Percentiles rank a stretch among this genome's conserved stretches.
Conservation (phyloP, 2,888 invertebrate genomes). For the Drosophila neonasuta region DNA sequence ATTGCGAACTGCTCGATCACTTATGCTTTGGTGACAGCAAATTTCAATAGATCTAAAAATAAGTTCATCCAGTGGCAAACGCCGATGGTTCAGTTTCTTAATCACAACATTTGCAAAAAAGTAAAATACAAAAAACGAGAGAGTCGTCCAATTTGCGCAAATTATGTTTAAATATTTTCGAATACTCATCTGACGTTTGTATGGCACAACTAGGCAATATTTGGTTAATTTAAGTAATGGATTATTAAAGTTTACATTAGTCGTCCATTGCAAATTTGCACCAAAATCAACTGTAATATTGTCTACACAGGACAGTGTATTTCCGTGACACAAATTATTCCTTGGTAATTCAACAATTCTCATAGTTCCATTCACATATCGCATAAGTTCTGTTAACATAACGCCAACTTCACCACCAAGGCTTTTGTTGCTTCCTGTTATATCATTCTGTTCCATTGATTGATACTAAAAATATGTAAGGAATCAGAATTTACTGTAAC, state of each 20-base stretch:
- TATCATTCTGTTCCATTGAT: neutral
- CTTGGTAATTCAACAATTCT: neutral
- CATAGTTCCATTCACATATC: neutral
- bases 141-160: neutral
- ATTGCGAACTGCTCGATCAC: neutral
- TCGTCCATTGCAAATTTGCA: slow-evolving; percentile 4
- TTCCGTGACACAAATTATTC: neutral
- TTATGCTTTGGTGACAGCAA: neutral
- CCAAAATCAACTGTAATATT: neutral
- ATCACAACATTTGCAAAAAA: neutral
- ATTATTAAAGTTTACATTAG: neutral
- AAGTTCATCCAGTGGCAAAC: neutral
- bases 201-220: slow-evolving; percentile 18
- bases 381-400: slow-evolving; percentile 18
- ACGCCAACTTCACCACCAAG: slow-evolving; percentile 27
- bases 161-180: neutral
- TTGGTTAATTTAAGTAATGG: neutral
- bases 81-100: neutral
- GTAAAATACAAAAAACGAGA: neutral
- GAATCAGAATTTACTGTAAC: neutral
- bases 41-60: neutral
- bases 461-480: slow-evolving; percentile 10
- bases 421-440: neutral
- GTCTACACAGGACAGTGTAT: neutral
- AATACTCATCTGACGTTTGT: neutral